phyloP scores from a whole-genome alignment of 2,888 invertebrate genomes.

The Eupithecia insigniata region DNA sequence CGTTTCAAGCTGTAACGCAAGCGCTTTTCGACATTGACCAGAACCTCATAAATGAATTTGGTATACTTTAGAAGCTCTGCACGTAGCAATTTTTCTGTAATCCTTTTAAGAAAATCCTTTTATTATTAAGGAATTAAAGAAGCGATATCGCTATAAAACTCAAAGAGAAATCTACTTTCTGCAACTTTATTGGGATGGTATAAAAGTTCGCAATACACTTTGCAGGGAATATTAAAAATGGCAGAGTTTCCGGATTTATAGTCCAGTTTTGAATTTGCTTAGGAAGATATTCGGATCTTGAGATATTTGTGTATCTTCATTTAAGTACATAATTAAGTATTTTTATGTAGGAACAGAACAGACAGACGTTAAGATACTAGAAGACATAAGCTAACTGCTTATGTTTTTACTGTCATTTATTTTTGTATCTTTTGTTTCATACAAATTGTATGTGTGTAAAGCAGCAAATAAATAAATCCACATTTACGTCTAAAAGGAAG shows the following conservation, averaged over 20 bases:
- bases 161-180: constrained; percentile 15
- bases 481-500: background rate
- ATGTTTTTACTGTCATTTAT: background rate
- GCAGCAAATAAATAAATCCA: background rate
- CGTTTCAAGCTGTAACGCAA: background rate
- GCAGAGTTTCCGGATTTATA: constrained; percentile 20
- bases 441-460: background rate
- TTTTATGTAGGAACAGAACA: background rate
- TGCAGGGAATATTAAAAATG: constrained; percentile 39
- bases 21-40: background rate
- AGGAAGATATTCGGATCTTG: background rate
- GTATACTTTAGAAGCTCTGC: constrained; percentile 8
- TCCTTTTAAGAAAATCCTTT: constrained; percentile 27
- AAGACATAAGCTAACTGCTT: background rate
- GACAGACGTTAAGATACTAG: background rate
- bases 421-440: background rate
- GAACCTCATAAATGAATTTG: background rate
- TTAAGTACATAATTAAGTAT: background rate
- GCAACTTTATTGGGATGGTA: constrained; percentile 37
- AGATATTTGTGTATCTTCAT: background rate
- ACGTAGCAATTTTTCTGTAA: constrained; percentile 20
- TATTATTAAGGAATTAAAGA: constrained; percentile 26
- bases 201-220: constrained; percentile 38
- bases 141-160: constrained; percentile 26
- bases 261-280: constrained; percentile 21